Base-by-base conservation (phyloP, 2,888 invertebrate genomes). In the Achlya flavicornis region DNA sequence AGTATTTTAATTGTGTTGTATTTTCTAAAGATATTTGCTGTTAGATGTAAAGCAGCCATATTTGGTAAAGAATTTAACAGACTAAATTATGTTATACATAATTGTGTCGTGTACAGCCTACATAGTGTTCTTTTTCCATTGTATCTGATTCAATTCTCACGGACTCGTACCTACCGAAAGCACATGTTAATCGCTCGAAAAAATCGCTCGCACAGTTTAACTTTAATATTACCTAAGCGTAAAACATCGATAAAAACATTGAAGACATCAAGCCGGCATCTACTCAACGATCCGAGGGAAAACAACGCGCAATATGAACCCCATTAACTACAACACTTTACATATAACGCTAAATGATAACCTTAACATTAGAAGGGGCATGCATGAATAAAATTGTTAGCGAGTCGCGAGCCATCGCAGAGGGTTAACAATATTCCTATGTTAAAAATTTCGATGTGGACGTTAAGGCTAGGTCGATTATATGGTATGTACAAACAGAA, bases 401-500 rank as follows among this genome's bases (percentile, higher is more conserved):
- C 38, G 19, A 59, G 33, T 58, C 35, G 38, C 16, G 66, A 61
- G 46, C 69, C 65, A 61, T 60, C 63, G 63, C 67, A 63, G 65
- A 70, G 41, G 71, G 63, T 68, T 82, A 87, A 81, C 84, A 81
- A 78, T 75, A 7, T 86, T 87, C 85, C 89, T 90, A 91, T 87
- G 83, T 75, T 89, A 89, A 41, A 60, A 43, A 19, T n/a, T 92
- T 93, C 93, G 93, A 93, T 93, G 93, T 93, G 89, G 92, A 78
- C 82, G 84, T 90, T 92, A 93, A 93, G 93, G 93, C 93, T 93
- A 92, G 89, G 91, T 90, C 71, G 80, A 81, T 85, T 85, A 85
- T 86, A 79, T 82, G 87, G 88, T 89, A 88, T 85, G 74, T 89
- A 91, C 87, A 91, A 89, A 84, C 78, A 86, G 85, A 82, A 86